phyloP scores from a whole-genome alignment of 23 tunicate genomes.

The Oikopleura vanhoeffeni region DNA sequence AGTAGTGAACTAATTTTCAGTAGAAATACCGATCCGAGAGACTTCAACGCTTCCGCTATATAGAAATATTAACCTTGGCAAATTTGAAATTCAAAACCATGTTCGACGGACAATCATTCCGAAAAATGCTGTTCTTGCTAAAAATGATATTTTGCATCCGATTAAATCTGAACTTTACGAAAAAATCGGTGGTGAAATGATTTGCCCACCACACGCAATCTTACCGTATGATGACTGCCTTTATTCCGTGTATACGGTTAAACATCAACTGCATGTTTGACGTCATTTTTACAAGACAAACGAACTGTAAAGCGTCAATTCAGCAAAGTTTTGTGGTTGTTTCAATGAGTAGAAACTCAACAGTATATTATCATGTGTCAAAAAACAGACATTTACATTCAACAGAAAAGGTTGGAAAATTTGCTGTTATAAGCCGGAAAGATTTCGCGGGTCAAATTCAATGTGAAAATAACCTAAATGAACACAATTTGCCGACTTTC shows the following conservation, averaged over 20 bases:
- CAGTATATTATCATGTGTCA: no score
- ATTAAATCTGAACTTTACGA: background rate
- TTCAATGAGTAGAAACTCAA: background rate
- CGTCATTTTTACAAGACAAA: no score
- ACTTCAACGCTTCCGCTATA: background rate
- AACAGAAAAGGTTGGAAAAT: no score
- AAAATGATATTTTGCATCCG: background rate
- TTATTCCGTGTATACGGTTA: background rate
- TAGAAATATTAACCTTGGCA: background rate
- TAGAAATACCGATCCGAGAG: background rate
- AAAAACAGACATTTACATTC: no score
- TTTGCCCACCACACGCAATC: background rate
- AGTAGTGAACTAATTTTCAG: background rate
- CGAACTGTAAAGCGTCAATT: no score
- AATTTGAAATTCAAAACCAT: background rate
- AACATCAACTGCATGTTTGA: background rate
- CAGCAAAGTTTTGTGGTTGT: background rate
- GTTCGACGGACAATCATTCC: background rate
- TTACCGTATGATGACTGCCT: background rate
- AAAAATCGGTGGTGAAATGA: background rate
- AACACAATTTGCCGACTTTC: background rate
- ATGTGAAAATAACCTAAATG: background rate
- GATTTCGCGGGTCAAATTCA: background rate
- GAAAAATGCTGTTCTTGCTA: background rate
- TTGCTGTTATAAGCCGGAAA: background rate